A percentile compares a stretch with the other conserved stretches of the same genome.
Conservation (phyloP, 1,140 invertebrate species). For the Pinna nobilis region DNA sequence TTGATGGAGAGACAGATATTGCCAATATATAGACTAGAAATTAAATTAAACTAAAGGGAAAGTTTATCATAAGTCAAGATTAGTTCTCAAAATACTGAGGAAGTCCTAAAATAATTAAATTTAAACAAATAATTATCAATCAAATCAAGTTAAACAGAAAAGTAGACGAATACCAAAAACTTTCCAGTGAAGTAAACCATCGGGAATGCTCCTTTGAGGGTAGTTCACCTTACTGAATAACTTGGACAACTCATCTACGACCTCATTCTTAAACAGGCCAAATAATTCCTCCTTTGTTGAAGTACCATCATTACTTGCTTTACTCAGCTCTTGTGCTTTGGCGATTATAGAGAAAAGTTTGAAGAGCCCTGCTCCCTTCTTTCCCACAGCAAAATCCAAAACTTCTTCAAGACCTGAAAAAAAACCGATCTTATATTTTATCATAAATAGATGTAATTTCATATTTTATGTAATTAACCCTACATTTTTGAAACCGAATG, state of each 20-base stretch:
- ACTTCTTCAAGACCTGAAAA: too few relatives aligned
- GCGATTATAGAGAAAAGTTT: neutral
- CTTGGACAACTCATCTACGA: conserved; percentile 9
- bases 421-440: too few relatives aligned
- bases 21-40: too few relatives aligned
- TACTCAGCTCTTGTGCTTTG: neutral
- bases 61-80: too few relatives aligned
- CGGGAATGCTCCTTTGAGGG: conserved; percentile 12
- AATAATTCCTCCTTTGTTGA: conserved; percentile 27
- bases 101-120: too few relatives aligned
- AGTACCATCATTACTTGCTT: neutral
- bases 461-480: neutral
- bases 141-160: neutral
- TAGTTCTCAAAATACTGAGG: too few relatives aligned
- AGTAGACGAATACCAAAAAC: conserved; percentile 24
- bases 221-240: conserved; percentile 31
- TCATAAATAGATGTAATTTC: too few relatives aligned
- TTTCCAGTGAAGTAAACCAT: conserved; percentile 30
- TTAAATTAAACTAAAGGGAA: too few relatives aligned
- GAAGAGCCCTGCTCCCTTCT: too few relatives aligned
- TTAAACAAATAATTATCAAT: neutral
- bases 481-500: too few relatives aligned
- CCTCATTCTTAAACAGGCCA: conserved; percentile 17
- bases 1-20: too few relatives aligned
- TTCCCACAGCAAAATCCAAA: too few relatives aligned